phyloP scores from a whole-genome alignment of 2,888 invertebrate genomes.

The Cataglyphis rosenhaueri region DNA sequence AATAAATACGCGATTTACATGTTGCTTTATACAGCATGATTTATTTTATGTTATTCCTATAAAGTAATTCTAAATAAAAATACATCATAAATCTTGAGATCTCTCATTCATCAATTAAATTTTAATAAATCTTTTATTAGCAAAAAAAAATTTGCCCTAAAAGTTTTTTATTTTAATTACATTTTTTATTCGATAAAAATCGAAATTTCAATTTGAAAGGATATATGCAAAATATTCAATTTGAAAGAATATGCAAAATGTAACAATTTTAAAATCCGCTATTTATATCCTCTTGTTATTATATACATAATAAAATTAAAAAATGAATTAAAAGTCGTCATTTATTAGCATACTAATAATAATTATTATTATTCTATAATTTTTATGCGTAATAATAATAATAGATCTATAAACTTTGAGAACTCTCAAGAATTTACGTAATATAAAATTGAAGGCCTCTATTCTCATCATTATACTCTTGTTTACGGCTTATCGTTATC shows the following conservation, averaged over 20 bases:
- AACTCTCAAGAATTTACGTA: slow-evolving; percentile 1
- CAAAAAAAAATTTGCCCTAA: not conserved
- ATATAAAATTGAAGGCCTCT: not conserved
- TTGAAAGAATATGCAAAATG: not conserved
- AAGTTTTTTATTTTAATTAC: not conserved
- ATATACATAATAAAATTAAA: not conserved
- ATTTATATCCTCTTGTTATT: too few relatives aligned
- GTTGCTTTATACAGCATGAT: not conserved
- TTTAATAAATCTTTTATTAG: slow-evolving; percentile 1
- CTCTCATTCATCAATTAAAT: not conserved
- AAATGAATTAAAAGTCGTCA: not conserved
- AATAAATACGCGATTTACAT: not conserved
- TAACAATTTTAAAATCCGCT: not conserved
- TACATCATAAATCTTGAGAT: not conserved
- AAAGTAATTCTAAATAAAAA: not conserved
- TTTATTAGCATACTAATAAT: not conserved
- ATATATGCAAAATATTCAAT: not conserved
- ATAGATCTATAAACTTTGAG: not conserved
- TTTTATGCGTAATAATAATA: not conserved
- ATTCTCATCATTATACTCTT: not conserved
- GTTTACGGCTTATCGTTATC: slow-evolving; percentile 22
- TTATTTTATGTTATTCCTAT: not conserved
- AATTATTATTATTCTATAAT: not conserved
- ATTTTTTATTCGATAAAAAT: not conserved
- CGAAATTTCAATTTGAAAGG: not conserved